These are phyloP conservation scores for Mormyrus hasselquistii DNA, from an alignment of 2,797 vertebrate species.

Conservation along the genomic window DNA sequence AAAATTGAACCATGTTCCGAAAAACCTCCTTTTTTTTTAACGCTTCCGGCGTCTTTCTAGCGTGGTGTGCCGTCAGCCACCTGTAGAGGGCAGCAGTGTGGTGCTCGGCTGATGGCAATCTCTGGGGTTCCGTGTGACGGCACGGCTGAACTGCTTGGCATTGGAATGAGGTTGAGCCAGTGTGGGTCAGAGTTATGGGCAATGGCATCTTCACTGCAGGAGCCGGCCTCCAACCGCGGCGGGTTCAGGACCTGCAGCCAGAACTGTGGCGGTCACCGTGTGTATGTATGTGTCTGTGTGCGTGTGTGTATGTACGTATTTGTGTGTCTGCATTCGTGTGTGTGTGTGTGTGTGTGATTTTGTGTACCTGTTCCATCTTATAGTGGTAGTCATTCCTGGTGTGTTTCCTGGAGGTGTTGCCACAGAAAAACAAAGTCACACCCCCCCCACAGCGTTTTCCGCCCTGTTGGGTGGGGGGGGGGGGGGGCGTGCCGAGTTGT, in stretches of 20 bases:
- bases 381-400: neutral
- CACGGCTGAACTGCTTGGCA: neutral
- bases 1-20: slow-evolving; percentile 3
- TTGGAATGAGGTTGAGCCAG: neutral
- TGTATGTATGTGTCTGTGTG: neutral
- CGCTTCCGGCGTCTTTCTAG: neutral
- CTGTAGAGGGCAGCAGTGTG: neutral
- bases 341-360: neutral
- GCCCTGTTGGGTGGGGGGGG: neutral
- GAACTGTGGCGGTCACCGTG: neutral
- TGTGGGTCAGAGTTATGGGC: neutral
- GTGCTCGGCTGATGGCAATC: neutral
- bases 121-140: neutral
- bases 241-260: neutral
- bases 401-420: neutral
- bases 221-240: neutral
- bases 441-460: neutral
- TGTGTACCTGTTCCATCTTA: neutral
- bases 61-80: neutral
- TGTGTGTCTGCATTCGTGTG: neutral
- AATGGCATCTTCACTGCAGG: neutral
- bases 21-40: neutral
- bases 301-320: neutral
- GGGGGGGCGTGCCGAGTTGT: neutral
- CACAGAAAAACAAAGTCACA: neutral